Base-by-base conservation (phyloP, 2,888 invertebrate genomes). In the Agrilus cyanescens region DNA sequence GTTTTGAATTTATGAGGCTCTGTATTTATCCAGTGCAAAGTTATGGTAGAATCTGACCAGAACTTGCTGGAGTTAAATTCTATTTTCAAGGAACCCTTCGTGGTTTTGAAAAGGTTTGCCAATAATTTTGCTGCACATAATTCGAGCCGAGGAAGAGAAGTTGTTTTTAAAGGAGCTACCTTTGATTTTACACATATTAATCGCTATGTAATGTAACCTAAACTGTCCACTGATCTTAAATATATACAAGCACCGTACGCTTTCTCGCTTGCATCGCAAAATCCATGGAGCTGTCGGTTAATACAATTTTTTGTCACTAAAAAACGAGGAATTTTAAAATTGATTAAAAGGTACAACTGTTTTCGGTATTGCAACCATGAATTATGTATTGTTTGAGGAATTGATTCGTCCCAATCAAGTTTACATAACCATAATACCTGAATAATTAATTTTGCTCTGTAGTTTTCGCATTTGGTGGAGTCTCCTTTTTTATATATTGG, bases 361-460 rank as follows among this genome's bases (percentile, higher is more conserved):
- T 40, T 2, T 12, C 18, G 29, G 34, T 33, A 40, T 12, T 32
- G 15, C 5, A 15, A 15, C 33, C 33, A 33, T 4, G 13, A 33
- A 5, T 33, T 33, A 14, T 14, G 33, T 33, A 33, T 33, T 15
- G 29, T 6, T 38, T 30, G 25, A 8, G 42, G 38, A 25, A 44
- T 16, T 12, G 34, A 13, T 12, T 50, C 42, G 32, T 51, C 51
- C 50, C 49, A 51, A 6, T 13, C 29, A 5, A 44, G 8, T 12
- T 46, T 37, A 13, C 25, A 6, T 20, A 25, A 10, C 47, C 50
- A 51, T 33, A 47, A 38, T 13, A 41, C 6, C 30, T 49, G 48
- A 4, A 51, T 38, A 14, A 51, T 30, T 10, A 46, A 12, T 36
- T 51, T 51, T 3, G 41, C 47, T n/a, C n/a, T n/a, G n/a, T n/a